A percentile compares a stretch with the other conserved stretches of the same genome.
These are phyloP conservation scores for Eclectus roratus DNA, from an alignment of 2,113 vertebrate species.

Conservation along the genomic window DNA sequence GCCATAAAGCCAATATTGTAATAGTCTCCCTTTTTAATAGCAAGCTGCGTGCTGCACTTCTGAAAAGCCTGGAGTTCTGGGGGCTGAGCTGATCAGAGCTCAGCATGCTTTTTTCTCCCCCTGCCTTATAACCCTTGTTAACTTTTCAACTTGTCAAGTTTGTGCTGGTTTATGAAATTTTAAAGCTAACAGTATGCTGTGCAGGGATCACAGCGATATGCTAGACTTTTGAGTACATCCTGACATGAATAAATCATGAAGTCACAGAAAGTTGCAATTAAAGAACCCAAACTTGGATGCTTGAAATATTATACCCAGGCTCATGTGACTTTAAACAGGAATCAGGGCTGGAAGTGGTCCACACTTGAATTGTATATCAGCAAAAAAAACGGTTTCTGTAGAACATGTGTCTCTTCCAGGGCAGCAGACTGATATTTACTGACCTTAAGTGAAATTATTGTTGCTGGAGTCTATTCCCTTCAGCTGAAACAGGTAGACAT, in stretches of 20 bases:
- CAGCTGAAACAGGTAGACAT: background rate
- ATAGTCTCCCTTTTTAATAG: conserved; percentile 11
- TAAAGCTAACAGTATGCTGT: conserved; percentile 55
- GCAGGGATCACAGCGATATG: background rate
- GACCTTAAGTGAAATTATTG: background rate
- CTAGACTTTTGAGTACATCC: conserved; percentile 59
- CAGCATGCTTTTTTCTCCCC: background rate
- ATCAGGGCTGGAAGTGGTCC: background rate
- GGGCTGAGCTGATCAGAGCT: conserved; percentile 39
- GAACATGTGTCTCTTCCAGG: background rate
- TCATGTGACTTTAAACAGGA: background rate
- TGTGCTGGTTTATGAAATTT: conserved; percentile 59
- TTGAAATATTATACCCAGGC: background rate
- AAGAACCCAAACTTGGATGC: background rate
- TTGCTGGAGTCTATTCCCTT: background rate
- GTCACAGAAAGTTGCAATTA: conserved; percentile 50
- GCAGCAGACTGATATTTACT: background rate
- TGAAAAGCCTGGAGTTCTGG: background rate
- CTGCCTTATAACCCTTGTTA: conserved; percentile 40
- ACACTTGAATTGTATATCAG: background rate
- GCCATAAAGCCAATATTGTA: conserved; percentile 41
- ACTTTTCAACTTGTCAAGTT: conserved; percentile 61
- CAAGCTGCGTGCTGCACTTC: background rate
- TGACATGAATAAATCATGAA: conserved; percentile 66
- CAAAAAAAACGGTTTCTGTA: background rate